phyloP scores from a whole-genome alignment of 2,113 vertebrate genomes.

The Dasyornis broadbenti region DNA sequence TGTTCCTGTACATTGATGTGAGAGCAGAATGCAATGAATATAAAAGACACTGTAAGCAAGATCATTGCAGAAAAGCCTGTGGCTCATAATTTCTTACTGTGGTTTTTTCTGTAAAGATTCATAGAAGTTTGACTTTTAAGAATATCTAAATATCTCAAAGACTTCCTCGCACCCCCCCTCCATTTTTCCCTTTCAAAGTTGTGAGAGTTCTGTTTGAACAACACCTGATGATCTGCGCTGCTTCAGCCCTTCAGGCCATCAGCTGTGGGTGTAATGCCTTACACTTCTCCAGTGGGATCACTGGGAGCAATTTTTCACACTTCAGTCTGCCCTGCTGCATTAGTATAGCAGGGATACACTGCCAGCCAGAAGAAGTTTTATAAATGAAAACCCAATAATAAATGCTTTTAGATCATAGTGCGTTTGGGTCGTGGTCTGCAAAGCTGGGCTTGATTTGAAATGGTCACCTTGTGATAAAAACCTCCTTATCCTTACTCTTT shows the following conservation, averaged over 20 bases:
- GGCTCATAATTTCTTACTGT: neutral
- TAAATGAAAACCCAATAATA: neutral
- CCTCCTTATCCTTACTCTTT: neutral
- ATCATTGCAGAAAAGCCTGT: neutral
- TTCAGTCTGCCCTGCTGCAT: neutral
- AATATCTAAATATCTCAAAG: neutral
- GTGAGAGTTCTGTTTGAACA: neutral
- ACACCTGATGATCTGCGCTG: neutral
- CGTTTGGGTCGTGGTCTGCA: neutral
- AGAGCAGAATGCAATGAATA: neutral
- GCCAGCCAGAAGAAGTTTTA: neutral
- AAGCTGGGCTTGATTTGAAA: neutral
- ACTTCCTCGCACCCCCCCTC: accelerated
- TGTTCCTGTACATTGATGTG: neutral
- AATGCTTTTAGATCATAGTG: neutral
- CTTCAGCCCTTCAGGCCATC: neutral
- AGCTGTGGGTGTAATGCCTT: neutral
- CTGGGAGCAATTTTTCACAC: neutral
- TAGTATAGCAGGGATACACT: neutral
- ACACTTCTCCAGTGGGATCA: neutral
- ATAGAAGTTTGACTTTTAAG: neutral
- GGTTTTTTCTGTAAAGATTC: neutral
- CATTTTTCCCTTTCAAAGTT: neutral
- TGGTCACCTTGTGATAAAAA: neutral
- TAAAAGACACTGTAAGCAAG: constrained; percentile 2